Conservation (phyloP, 1,140 invertebrate species). For the Orussus abietinus region DNA sequence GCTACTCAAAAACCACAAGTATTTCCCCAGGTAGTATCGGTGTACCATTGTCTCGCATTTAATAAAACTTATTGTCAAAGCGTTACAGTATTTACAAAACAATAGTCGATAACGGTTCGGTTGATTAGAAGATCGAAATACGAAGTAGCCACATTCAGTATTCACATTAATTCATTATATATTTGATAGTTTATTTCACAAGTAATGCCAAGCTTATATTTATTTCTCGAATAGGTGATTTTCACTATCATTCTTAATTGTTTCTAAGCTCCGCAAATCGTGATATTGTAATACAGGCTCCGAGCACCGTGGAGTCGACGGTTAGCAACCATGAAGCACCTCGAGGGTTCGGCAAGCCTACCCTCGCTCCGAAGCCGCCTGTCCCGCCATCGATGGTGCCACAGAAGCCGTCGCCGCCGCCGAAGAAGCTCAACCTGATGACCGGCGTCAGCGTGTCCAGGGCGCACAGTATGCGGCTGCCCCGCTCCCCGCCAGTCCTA, state of each 20-base stretch:
- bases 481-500: conserved; percentile 51
- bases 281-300: conserved; percentile 11
- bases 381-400: conserved; percentile 22
- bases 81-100: too few species aligned
- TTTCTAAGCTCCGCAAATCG: too few species aligned
- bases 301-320: conserved; percentile 33
- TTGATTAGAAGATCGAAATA: too few species aligned
- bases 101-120: too few species aligned
- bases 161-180: too few species aligned
- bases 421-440: conserved; percentile 45
- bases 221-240: too few species aligned
- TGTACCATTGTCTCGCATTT: too few species aligned
- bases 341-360: conserved; percentile 52
- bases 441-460: conserved; percentile 45
- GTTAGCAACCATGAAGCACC: conserved; percentile 22
- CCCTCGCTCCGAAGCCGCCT: conserved; percentile 55
- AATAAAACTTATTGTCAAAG: too few species aligned
- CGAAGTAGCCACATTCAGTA: too few species aligned
- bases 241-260: too few species aligned
- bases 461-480: conserved; percentile 57
- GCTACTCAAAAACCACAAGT: conserved; percentile 53
- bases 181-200: too few species aligned
- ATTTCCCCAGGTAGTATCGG: conserved; percentile 34
- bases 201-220: too few species aligned
- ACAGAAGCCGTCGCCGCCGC: conserved; percentile 54